Conservation (phyloP, 2,113 vertebrate species). For the Alouatta palliata region DNA sequence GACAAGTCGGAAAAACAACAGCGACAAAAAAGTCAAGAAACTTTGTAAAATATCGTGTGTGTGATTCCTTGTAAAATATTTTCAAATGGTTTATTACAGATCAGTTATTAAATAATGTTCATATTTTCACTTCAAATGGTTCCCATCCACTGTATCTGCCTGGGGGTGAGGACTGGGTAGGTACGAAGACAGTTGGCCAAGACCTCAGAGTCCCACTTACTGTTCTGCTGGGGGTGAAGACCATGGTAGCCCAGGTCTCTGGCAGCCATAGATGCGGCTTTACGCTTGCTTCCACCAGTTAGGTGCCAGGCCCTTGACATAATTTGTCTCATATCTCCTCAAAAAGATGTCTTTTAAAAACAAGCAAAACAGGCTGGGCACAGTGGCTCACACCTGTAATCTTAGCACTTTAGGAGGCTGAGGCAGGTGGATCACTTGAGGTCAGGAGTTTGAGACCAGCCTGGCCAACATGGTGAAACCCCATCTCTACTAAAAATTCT, state of each 20-base stretch:
- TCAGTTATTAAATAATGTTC: slow-evolving; percentile 99
- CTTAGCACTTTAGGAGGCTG: background rate
- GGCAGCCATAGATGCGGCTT: background rate
- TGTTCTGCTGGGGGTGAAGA: background rate
- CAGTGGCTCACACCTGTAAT: background rate
- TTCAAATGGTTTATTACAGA: slow-evolving; percentile 99
- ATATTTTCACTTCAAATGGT: slow-evolving; percentile 99
- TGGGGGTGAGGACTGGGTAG: background rate
- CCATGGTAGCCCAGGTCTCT: background rate
- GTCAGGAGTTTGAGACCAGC: background rate
- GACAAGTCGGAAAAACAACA: slow-evolving; percentile 88
- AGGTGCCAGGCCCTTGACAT: background rate
- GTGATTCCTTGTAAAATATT: slow-evolving; percentile 99
- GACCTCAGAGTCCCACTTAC: slow-evolving; percentile 25
- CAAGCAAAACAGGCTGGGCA: background rate
- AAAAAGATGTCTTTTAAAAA: background rate
- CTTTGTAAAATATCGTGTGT: slow-evolving; percentile 99
- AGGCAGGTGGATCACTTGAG: background rate
- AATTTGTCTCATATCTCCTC: background rate
- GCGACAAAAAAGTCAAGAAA: slow-evolving; percentile 87
- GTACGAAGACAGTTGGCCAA: background rate
- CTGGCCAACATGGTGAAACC: background rate
- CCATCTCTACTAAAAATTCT: background rate
- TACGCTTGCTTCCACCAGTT: background rate
- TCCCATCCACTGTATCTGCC: slow-evolving; percentile 61